phyloP scores from a whole-genome alignment of 1,140 invertebrate species.

The Cotesia typhae region DNA sequence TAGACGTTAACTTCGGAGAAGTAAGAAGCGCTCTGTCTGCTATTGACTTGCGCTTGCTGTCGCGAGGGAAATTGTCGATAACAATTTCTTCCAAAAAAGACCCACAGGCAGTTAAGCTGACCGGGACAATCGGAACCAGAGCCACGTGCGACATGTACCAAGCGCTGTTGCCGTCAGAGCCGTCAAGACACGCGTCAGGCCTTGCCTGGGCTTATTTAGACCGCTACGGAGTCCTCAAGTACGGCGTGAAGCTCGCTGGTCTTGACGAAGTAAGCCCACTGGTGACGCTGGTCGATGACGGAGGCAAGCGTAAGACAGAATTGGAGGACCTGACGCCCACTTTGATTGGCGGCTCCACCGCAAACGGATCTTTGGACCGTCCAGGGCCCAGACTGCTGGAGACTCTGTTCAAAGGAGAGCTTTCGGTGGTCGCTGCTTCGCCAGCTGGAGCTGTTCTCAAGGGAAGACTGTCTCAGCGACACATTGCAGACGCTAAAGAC shows the following conservation, averaged over 20 bases:
- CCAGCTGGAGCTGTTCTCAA: slow-evolving; percentile 68
- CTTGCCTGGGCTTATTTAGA: slow-evolving; percentile 83
- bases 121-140: slow-evolving; percentile 74
- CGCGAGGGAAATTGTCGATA: slow-evolving; percentile 75
- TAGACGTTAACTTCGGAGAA: slow-evolving; percentile 79
- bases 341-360: slow-evolving; percentile 68
- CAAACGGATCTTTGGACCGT: slow-evolving; percentile 74
- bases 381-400: slow-evolving; percentile 77
- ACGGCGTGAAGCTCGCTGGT: slow-evolving; percentile 73
- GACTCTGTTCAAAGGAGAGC: slow-evolving; percentile 80
- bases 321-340: slow-evolving; percentile 75
- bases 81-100: slow-evolving; percentile 73
- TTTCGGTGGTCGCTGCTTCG: slow-evolving; percentile 77
- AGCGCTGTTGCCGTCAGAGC: slow-evolving; percentile 67
- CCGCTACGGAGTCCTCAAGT: slow-evolving; percentile 74
- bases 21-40: slow-evolving; percentile 76
- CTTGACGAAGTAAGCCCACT: slow-evolving; percentile 68
- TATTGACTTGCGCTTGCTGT: slow-evolving; percentile 75
- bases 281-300: slow-evolving; percentile 76
- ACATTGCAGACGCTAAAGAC: slow-evolving; percentile 79
- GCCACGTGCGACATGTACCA: slow-evolving; percentile 85
- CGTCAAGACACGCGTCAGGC: slow-evolving; percentile 68
- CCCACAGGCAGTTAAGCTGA: slow-evolving; percentile 70
- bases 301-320: slow-evolving; percentile 72
- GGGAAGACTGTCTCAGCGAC: slow-evolving; percentile 73